Evolutionary conservation across 2,113 vertebrate genomes (phyloP).

Genomic region (Triplophysa dalaica): DNA sequence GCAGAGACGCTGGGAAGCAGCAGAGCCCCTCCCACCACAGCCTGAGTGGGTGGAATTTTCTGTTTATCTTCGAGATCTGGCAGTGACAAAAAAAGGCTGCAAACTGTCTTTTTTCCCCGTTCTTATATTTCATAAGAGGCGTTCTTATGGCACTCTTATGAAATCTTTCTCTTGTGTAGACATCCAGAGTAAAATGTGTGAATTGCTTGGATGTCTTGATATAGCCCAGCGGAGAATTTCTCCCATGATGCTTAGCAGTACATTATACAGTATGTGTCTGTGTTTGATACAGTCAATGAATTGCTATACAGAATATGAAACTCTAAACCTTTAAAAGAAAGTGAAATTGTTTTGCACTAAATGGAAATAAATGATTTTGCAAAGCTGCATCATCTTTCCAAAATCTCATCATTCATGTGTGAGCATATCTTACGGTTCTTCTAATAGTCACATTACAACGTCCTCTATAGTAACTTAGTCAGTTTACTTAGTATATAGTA

Average conservation of each 20-base stretch:
- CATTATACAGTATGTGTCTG: slow-evolving; percentile 31
- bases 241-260: slow-evolving; percentile 35
- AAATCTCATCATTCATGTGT: too few relatives aligned
- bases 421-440: background rate
- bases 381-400: too few relatives aligned
- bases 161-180: slow-evolving; percentile 31
- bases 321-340: background rate
- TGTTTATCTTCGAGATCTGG: slow-evolving; percentile 58
- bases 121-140: slow-evolving; percentile 62
- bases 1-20: slow-evolving; percentile 30
- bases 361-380: too few relatives aligned
- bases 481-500: slow-evolving; percentile 13
- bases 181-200: slow-evolving; percentile 30
- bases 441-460: background rate
- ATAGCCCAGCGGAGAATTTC: slow-evolving; percentile 12
- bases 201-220: slow-evolving; percentile 34
- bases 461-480: too few relatives aligned
- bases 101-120: slow-evolving; percentile 43
- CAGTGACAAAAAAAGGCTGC: slow-evolving; percentile 24
- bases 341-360: too few relatives aligned
- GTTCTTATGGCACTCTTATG: slow-evolving; percentile 66
- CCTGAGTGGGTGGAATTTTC: slow-evolving; percentile 38
- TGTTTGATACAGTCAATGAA: slow-evolving; percentile 14
- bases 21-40: slow-evolving; percentile 33
- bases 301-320: background rate